Base-by-base conservation (phyloP, 2,888 invertebrate species). In the Fabriciana adippe region DNA sequence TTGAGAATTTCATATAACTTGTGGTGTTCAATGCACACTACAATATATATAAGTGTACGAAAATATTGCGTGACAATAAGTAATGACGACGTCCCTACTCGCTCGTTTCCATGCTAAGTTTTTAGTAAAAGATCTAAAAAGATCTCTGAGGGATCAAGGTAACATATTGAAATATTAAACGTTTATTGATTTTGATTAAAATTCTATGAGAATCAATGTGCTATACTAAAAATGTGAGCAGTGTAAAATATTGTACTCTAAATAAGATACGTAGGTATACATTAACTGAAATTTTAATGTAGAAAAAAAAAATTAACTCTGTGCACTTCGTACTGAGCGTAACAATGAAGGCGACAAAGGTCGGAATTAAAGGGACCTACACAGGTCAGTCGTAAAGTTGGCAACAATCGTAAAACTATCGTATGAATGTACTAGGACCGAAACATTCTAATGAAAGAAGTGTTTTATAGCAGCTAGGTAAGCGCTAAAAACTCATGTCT, bases 61-160 rank as follows among this genome's bases (percentile, higher is more conserved):
- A 51, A 35, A 35, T 8, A 41, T 61, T 53, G 51, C 61, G 61
- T 61, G 61, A 61, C 61, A 11, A 61, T 13, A 61, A 53, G 51
- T 21, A 51, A 41, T 61, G 51, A 6, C 14, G 35, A 41, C 2
- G 61, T 41, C 61, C 35, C 51, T 11, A 16, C 13, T 51, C 18
- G 21, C 61, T 21, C 60, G 61, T 61, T 61, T 51, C 51, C 15
- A 61, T 51, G 51, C 35, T 48, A 48, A 59, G 48, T 31, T 13
- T 48, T 48, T 26, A 47, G 5, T 59, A 21, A 47, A 59, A 59
- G 35, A 41, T 41, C 35, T 41, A 47, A 21, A 47, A 59, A 59
- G 35, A 41, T 41, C 35, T 41, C 35, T 41, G 8, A 41, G 35
- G 35, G 11, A 11, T 41, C 11, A 11, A 35, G 2, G 35, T 41